phyloP scores from a whole-genome alignment of 2,797 vertebrate genomes.

The Peromyscus melanophrys region DNA sequence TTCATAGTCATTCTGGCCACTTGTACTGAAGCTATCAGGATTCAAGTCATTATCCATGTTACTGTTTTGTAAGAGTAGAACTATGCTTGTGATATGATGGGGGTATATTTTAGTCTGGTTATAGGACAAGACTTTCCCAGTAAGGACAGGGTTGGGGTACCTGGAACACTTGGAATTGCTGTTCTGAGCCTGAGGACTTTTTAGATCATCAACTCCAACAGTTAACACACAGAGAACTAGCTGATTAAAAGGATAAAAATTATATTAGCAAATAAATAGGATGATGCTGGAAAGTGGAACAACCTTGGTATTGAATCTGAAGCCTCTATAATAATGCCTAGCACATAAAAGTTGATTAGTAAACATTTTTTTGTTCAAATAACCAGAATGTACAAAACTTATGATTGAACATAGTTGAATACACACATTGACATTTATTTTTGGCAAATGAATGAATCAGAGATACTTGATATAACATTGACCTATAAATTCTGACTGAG shows the following conservation, averaged over 20 bases:
- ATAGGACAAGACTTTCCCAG: not conserved
- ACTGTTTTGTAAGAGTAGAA: not conserved
- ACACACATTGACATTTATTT: not conserved
- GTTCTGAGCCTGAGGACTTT: not conserved
- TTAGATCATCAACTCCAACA: not conserved
- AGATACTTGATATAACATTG: not conserved
- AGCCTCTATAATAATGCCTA: conserved; percentile 8
- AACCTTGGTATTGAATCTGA: not conserved
- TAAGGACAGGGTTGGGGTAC: not conserved
- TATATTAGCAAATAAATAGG: not conserved
- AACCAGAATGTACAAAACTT: not conserved
- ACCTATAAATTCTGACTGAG: not conserved
- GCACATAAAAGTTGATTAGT: not conserved
- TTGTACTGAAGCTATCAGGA: not conserved
- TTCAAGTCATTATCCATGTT: not conserved
- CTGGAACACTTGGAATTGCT: not conserved
- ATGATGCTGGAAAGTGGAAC: not conserved
- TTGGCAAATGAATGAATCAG: not conserved
- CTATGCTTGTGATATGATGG: not conserved
- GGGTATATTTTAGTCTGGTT: not conserved
- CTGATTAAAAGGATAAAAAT: not conserved
- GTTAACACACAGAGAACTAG: not conserved
- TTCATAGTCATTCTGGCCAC: not conserved
- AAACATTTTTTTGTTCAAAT: conserved; percentile 8
- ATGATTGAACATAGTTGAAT: not conserved